A percentile compares a stretch with the other conserved stretches of the same genome.
phyloP scores from a whole-genome alignment of 2,113 vertebrate genomes.

The Cricetomys ansorgei region DNA sequence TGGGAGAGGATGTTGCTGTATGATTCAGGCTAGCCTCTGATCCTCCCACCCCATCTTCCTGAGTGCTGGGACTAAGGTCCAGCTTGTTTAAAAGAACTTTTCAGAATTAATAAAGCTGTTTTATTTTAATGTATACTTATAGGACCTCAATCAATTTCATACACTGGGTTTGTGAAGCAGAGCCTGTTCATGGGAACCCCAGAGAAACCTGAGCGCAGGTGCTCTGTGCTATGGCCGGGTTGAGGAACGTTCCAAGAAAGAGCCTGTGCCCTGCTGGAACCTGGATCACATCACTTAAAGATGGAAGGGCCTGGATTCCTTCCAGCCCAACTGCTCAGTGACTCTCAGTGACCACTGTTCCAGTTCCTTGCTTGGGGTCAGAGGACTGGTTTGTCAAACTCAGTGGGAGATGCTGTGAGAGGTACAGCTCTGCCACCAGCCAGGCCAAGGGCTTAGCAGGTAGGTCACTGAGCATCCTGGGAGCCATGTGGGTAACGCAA shows the following conservation, averaged over 20 bases:
- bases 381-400: background rate
- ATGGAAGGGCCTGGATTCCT: background rate
- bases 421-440: background rate
- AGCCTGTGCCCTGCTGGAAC: background rate
- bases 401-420: background rate
- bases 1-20: background rate
- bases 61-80: background rate
- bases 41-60: background rate
- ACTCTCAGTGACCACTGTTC: background rate
- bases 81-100: background rate
- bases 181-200: background rate
- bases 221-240: background rate
- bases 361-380: background rate
- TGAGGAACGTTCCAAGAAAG: background rate
- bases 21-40: background rate
- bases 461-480: background rate
- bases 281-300: background rate
- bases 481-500: fast-evolving
- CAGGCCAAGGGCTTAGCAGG: background rate
- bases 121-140: background rate
- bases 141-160: background rate
- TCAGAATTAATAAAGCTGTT: background rate
- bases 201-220: background rate
- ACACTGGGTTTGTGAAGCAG: background rate
- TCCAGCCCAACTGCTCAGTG: background rate